A percentile compares a stretch with the other conserved stretches of the same genome.
phyloP scores from a whole-genome alignment of 2,113 vertebrate species.

The Petrocephalus zakoni region DNA sequence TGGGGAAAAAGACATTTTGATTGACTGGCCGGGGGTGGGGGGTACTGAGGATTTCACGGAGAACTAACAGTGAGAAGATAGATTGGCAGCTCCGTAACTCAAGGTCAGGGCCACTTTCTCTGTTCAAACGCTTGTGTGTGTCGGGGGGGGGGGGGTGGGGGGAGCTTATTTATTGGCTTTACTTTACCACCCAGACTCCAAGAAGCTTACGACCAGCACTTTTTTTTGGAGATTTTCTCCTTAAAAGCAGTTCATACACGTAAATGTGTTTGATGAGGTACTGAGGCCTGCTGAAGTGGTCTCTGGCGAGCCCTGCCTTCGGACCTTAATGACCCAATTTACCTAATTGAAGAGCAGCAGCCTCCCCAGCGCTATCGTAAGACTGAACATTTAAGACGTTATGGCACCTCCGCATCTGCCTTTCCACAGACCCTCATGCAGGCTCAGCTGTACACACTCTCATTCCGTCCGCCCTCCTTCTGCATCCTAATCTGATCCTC shows the following conservation, averaged over 20 bases:
- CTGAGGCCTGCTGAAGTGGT: not conserved
- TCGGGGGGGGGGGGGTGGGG: not conserved
- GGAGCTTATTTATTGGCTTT: not conserved
- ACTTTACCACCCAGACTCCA: not conserved
- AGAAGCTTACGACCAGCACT: not conserved
- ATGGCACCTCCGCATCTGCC: not conserved
- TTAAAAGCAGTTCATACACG: not conserved
- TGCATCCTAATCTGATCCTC: not conserved
- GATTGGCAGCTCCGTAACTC: not conserved
- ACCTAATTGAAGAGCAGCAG: not conserved
- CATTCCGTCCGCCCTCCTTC: not conserved
- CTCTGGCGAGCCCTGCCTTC: not conserved
- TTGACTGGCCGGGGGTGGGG: not conserved
- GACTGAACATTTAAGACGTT: not conserved
- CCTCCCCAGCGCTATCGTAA: not conserved
- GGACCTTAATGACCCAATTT: conserved; percentile 10
- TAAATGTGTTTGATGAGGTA: not conserved
- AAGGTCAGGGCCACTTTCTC: not conserved
- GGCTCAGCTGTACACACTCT: not conserved
- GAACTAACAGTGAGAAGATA: not conserved
- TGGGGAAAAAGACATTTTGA: not conserved
- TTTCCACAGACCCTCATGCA: not conserved
- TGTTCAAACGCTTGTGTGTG: not conserved
- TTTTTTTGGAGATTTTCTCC: not conserved
- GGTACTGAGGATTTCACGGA: not conserved